Evolutionary conservation across 2,797 vertebrate genomes (phyloP).

Genomic region (Aratinga solstitialis): DNA sequence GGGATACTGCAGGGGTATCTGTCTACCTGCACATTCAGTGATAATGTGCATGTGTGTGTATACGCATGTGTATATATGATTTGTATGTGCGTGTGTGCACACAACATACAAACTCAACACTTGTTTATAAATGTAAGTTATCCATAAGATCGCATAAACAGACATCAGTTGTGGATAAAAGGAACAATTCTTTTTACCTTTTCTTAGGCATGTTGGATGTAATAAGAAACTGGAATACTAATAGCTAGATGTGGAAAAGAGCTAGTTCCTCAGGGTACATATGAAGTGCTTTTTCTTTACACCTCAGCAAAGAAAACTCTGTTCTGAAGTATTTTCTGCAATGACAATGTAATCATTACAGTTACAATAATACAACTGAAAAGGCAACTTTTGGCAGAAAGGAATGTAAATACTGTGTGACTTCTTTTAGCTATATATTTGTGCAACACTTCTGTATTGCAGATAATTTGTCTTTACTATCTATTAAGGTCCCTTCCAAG

Average conservation of each 20-base stretch:
- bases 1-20: not conserved
- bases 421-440: not conserved
- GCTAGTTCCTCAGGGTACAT: not conserved
- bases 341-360: not conserved
- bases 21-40: not conserved
- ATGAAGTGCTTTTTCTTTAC: not conserved
- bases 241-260: not conserved
- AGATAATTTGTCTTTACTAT: not conserved
- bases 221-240: not conserved
- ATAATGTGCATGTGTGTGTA: not conserved
- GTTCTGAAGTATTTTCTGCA: not conserved
- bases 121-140: not conserved
- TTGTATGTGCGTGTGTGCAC: not conserved
- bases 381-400: not conserved
- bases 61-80: not conserved
- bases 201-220: not conserved
- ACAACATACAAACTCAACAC: not conserved
- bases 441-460: not conserved
- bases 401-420: not conserved
- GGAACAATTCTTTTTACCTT: not conserved
- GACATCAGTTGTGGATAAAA: not conserved
- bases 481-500: not conserved
- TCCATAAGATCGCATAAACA: not conserved
- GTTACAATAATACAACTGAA: not conserved
- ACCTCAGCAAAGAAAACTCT: not conserved